Percentiles rank a stretch among this genome's conserved stretches.
phyloP scores from a whole-genome alignment of 2,888 invertebrate genomes.

The Calameuta pallipes region DNA sequence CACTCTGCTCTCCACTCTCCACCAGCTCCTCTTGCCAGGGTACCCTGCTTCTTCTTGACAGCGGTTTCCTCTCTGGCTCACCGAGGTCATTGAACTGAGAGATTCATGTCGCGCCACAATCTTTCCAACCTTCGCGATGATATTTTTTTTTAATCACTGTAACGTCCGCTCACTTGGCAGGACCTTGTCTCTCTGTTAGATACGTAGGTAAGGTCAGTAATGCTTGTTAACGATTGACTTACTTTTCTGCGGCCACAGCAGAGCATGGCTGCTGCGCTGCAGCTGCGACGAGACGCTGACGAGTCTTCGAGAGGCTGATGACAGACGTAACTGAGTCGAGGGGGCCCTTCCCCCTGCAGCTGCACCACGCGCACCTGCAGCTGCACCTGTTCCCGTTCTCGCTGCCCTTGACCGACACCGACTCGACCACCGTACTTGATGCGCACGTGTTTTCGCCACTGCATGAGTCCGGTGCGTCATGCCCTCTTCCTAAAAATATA shows the following conservation, averaged over 20 bases:
- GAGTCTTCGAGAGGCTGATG: slow-evolving; percentile 57
- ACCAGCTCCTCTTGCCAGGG: no score
- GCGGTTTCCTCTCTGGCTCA: no score
- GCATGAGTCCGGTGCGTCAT: slow-evolving; percentile 66
- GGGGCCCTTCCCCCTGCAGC: slow-evolving; percentile 61
- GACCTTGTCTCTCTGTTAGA: no score
- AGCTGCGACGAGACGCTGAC: slow-evolving; percentile 68
- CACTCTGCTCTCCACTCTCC: neutral
- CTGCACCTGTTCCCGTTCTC: slow-evolving; percentile 59
- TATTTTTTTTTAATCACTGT: no score
- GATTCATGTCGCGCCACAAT: no score
- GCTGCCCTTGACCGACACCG: slow-evolving; percentile 65
- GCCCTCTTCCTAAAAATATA: slow-evolving; percentile 56
- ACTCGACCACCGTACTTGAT: slow-evolving; percentile 67
- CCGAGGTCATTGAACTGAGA: no score
- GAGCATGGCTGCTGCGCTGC: slow-evolving; percentile 89
- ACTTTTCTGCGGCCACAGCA: slow-evolving; percentile 96
- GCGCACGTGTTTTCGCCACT: slow-evolving; percentile 67
- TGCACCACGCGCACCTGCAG: slow-evolving; percentile 65
- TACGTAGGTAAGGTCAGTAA: no score
- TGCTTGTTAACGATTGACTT: slow-evolving; percentile 55
- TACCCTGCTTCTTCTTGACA: no score
- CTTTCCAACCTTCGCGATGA: no score
- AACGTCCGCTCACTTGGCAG: no score
- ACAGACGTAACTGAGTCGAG: slow-evolving; percentile 58